Evolutionary conservation across 2,797 vertebrate genomes (phyloP), one percentile per base, ranked within the genome.

Genomic region (Argentina silus): DNA sequence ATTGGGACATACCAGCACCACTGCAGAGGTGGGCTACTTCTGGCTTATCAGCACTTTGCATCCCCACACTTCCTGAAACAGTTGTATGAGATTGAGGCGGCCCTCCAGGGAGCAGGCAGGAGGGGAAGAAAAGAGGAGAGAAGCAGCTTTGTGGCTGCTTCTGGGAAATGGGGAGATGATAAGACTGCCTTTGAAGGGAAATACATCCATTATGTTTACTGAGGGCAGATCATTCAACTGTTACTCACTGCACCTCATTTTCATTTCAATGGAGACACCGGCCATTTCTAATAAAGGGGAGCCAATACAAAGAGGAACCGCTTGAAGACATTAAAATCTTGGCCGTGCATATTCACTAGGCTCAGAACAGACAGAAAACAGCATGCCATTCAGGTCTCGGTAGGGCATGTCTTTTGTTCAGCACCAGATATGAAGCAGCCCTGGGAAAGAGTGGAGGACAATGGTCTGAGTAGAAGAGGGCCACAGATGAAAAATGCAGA

Each of bases 1-100:
- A 83, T 79, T 84, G 85, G 85, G 84, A 90, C 78, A 42, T 78
- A 81, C 74, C 69, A 75, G 83, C 81, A 79, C 90, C 90, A 92
- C 86, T 89, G 93, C 93, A 88, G 90, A 91, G 93, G 92, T 93
- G 95, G 95, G 93, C 95, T 95, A 94, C 94, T 89, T 92, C 87
- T 93, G 93, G 91, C 94, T 96, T 95, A 94, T 97, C 96, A 95
- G 95, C 95, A 96, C 91, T 96, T 96, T 95, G 92, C 92, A 93
- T 94, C 92, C 93, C 94, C 95, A 93, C 95, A 93, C 90, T 81
- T 94, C 94, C 93, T 94, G 95, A 96, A 95, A 96, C 88, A 88
- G 89, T 92, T 89, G 85, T 90, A 90, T 91, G 89, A 90, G 91
- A 92, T 90, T 86, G 89, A 90, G 87, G 86, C 86, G 88, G 88